phyloP scores from a whole-genome alignment of 2,888 invertebrate species.

The Drymonia ruficornis region DNA sequence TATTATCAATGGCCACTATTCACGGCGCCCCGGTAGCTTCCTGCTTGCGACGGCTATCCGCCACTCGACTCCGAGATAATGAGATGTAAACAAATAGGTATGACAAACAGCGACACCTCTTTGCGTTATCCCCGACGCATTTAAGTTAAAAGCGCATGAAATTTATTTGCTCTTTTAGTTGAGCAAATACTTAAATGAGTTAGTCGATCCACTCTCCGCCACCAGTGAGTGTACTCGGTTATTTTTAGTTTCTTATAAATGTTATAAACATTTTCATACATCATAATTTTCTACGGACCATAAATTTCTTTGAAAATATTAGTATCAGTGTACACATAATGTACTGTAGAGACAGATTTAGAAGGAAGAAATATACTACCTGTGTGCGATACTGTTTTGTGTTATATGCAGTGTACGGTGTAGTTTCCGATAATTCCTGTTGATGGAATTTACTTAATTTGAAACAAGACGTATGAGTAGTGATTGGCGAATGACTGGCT shows the following conservation, averaged over 20 bases:
- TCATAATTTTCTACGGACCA: constrained; percentile 22
- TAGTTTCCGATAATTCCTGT: constrained; percentile 43
- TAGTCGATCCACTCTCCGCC: constrained; percentile 24
- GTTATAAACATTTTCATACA: constrained; percentile 28
- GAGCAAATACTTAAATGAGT: constrained; percentile 46
- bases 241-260: constrained; percentile 22
- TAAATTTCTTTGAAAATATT: constrained; percentile 23
- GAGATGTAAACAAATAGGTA: constrained; percentile 51
- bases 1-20: constrained; percentile 39
- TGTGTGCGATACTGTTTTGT: constrained; percentile 38
- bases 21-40: constrained; percentile 43
- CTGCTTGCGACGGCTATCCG: constrained; percentile 47
- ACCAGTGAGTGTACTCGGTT: constrained; percentile 12
- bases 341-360: constrained; percentile 18
- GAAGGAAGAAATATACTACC: constrained; percentile 11
- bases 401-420: constrained; percentile 37
- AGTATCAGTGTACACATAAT: constrained; percentile 13
- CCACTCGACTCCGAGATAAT: constrained; percentile 52
- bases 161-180: constrained; percentile 62
- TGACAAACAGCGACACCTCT: constrained; percentile 49
- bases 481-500: constrained; percentile 48
- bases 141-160: constrained; percentile 48
- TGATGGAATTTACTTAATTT: constrained; percentile 56
- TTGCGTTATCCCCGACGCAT: constrained; percentile 50
- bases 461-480: constrained; percentile 45